phyloP scores from a whole-genome alignment of 2,797 vertebrate species.

The Anguilla marmorata region DNA sequence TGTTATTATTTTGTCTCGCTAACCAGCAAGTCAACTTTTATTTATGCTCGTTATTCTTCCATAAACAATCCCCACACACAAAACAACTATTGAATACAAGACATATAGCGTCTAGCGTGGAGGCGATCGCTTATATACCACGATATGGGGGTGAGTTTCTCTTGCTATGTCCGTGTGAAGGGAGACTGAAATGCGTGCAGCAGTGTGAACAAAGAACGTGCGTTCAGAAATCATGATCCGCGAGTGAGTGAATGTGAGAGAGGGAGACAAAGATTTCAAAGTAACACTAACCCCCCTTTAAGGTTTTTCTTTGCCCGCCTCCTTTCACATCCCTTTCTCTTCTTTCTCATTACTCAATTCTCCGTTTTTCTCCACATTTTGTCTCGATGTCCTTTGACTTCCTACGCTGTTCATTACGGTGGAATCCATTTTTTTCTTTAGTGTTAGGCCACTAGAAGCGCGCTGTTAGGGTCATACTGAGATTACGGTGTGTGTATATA shows the following conservation, averaged over 20 bases:
- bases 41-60: slow-evolving; percentile 29
- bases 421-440: slow-evolving; percentile 32
- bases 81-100: slow-evolving; percentile 26
- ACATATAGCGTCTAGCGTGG: slow-evolving; percentile 39
- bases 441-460: slow-evolving; percentile 24
- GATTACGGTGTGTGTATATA: background rate
- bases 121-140: slow-evolving; percentile 51
- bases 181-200: slow-evolving; percentile 24
- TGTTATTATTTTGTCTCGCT: slow-evolving; percentile 22
- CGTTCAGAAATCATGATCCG: slow-evolving; percentile 21
- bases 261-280: slow-evolving; percentile 19
- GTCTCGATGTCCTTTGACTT: slow-evolving; percentile 10
- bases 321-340: background rate
- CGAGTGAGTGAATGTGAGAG: slow-evolving; percentile 12
- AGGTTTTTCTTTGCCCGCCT: background rate
- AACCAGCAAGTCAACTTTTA: slow-evolving; percentile 26
- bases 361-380: slow-evolving; percentile 16
- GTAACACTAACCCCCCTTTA: slow-evolving; percentile 22
- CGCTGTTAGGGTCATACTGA: background rate
- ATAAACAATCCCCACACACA: slow-evolving; percentile 36
- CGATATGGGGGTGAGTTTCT: slow-evolving; percentile 77
- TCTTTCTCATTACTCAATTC: background rate
- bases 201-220: slow-evolving; percentile 35
- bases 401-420: slow-evolving; percentile 23
- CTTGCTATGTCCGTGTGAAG: slow-evolving; percentile 40